phyloP scores from a whole-genome alignment of 2,888 invertebrate species.

The Platerodrilus igneus region DNA sequence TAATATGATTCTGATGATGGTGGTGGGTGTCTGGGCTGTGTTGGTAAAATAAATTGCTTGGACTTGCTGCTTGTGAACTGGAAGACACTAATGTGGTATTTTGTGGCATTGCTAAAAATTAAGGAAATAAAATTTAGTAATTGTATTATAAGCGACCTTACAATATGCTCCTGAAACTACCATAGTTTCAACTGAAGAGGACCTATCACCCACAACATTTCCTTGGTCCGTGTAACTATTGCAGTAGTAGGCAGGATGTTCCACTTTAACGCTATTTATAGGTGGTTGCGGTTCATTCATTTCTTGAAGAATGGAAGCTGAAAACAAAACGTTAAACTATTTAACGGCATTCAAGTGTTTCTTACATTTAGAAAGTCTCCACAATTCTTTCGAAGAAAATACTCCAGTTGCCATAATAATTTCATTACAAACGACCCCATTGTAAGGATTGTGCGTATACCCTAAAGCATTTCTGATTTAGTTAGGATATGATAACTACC shows the following conservation, averaged over 20 bases:
- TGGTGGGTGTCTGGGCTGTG: slow-evolving; percentile 55
- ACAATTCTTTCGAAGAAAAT: slow-evolving; percentile 98
- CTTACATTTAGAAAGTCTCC: slow-evolving; percentile 88
- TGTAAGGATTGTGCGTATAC: slow-evolving; percentile 93
- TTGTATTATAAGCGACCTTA: slow-evolving; percentile 49
- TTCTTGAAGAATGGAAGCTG: slow-evolving; percentile 94
- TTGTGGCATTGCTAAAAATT: slow-evolving; percentile 48
- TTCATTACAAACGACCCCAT: slow-evolving; percentile 97
- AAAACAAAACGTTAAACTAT: slow-evolving; percentile 38
- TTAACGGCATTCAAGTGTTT: slow-evolving; percentile 15
- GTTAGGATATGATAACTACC: too few species aligned
- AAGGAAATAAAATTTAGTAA: slow-evolving; percentile 1
- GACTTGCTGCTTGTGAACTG: slow-evolving; percentile 53
- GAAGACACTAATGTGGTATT: slow-evolving; percentile 51
- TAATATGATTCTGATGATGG: slow-evolving; percentile 51
- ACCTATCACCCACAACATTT: slow-evolving; percentile 51
- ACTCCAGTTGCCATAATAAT: slow-evolving; percentile 99
- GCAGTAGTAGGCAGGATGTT: slow-evolving; percentile 77
- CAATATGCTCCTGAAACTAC: slow-evolving; percentile 75
- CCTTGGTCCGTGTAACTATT: slow-evolving; percentile 73
- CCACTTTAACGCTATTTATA: slow-evolving; percentile 74
- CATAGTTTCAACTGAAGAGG: slow-evolving; percentile 54
- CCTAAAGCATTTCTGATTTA: too few species aligned
- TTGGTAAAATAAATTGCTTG: slow-evolving; percentile 53
- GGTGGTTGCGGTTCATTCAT: slow-evolving; percentile 65